Conservation (phyloP, 2,888 invertebrate genomes). For the Gymnocheta viridis region DNA sequence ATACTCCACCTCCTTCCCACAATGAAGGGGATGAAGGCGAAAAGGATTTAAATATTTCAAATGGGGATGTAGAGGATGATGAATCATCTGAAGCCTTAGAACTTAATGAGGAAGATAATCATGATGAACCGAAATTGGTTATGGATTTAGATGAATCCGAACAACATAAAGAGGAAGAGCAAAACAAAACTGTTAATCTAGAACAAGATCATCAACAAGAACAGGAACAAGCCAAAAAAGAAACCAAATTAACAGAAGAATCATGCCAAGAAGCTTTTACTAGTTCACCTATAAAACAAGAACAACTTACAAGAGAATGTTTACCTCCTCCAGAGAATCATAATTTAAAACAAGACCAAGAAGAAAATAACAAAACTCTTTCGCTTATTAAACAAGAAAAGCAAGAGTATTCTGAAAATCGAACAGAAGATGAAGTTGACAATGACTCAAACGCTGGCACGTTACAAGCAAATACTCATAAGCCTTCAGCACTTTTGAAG, state of each 20-base stretch:
- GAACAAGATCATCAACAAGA: constrained; percentile 75
- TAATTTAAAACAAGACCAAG: background rate
- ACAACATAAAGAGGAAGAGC: constrained; percentile 82
- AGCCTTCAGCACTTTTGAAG: constrained; percentile 73
- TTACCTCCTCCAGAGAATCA: background rate
- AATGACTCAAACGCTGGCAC: background rate
- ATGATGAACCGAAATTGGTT: constrained; percentile 85
- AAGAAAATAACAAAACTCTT: constrained; percentile 75
- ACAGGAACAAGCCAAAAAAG: constrained; percentile 76
- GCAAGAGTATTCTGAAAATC: constrained; percentile 39
- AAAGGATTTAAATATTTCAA: constrained; percentile 56
- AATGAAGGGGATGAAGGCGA: constrained; percentile 59
- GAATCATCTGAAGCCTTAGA: constrained; percentile 56
- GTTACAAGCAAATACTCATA: background rate
- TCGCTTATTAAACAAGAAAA: constrained; percentile 47
- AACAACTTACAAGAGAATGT: constrained; percentile 29
- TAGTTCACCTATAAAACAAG: constrained; percentile 60
- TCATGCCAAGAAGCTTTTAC: constrained; percentile 78
- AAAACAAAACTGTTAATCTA: constrained; percentile 73
- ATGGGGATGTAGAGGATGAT: constrained; percentile 60
- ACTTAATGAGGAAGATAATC: constrained; percentile 75
- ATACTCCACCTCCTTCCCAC: constrained; percentile 56
- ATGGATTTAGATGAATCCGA: constrained; percentile 87
- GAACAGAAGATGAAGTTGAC: background rate
- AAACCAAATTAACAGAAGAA: constrained; percentile 13